Conservation (phyloP, 2,888 invertebrate species). For the Orchesellides sinensis region DNA sequence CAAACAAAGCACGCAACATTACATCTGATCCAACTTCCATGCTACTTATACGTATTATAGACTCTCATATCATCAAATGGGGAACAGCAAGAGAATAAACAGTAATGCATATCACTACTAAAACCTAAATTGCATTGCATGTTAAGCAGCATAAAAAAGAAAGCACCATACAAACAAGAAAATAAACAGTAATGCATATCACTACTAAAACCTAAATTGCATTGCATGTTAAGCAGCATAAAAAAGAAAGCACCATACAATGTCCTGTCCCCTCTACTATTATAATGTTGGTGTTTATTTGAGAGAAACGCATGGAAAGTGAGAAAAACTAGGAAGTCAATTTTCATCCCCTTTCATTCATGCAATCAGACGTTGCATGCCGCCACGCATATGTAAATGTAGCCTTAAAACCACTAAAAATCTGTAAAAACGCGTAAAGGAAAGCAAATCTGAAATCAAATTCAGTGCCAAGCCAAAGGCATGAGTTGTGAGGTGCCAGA, state of each 20-base stretch:
- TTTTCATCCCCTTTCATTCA: conserved; percentile 31
- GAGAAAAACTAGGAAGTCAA: conserved; percentile 33
- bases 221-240: conserved; percentile 1
- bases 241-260: too few relatives aligned
- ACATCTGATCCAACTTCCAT: background rate
- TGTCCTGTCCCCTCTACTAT: background rate
- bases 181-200: background rate
- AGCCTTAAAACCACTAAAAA: too few relatives aligned
- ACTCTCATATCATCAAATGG: background rate
- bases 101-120: background rate
- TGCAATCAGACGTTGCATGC: background rate
- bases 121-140: conserved; percentile 17
- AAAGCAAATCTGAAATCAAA: background rate
- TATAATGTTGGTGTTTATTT: background rate
- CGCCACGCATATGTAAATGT: background rate
- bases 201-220: background rate
- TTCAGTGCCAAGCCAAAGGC: background rate
- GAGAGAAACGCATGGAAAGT: conserved; percentile 1
- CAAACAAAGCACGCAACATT: background rate
- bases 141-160: background rate
- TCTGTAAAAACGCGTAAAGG: too few relatives aligned
- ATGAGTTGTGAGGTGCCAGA: background rate
- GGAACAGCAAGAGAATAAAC: background rate
- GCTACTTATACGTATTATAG: background rate
- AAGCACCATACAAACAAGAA: too few relatives aligned